Percentiles rank a stretch among this genome's conserved stretches.
Conservation (phyloP, 2,113 vertebrate genomes). For the Xiphophorus hellerii region DNA sequence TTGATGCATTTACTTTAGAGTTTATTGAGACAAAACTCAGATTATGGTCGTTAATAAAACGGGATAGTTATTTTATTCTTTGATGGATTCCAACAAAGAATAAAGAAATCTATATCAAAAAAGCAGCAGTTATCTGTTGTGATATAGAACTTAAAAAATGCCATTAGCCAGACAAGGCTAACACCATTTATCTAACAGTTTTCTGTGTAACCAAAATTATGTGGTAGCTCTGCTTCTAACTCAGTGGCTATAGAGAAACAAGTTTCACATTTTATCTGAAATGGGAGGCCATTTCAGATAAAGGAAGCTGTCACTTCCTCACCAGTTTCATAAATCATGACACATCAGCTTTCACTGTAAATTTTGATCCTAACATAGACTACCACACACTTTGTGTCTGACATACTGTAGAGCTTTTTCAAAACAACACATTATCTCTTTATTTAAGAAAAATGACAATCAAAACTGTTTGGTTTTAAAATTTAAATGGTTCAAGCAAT, state of each 20-base stretch:
- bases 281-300: too few relatives aligned
- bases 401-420: neutral
- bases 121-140: too few relatives aligned
- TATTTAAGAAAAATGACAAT: neutral
- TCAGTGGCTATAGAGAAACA: neutral
- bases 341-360: neutral
- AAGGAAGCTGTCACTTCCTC: neutral
- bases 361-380: neutral
- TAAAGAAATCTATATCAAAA: too few relatives aligned
- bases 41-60: neutral
- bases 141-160: too few relatives aligned
- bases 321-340: neutral
- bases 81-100: too few relatives aligned
- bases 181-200: too few relatives aligned
- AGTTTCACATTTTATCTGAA: neutral
- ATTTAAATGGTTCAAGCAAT: neutral
- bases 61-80: too few relatives aligned
- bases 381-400: neutral
- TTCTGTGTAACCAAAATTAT: too few relatives aligned
- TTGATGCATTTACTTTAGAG: neutral
- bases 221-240: neutral
- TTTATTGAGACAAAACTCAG: neutral
- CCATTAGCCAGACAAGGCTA: too few relatives aligned
- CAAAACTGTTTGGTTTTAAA: constrained; percentile 9
- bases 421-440: neutral